phyloP scores from a whole-genome alignment of 2,888 invertebrate species.

The Platypus cylindrus region DNA sequence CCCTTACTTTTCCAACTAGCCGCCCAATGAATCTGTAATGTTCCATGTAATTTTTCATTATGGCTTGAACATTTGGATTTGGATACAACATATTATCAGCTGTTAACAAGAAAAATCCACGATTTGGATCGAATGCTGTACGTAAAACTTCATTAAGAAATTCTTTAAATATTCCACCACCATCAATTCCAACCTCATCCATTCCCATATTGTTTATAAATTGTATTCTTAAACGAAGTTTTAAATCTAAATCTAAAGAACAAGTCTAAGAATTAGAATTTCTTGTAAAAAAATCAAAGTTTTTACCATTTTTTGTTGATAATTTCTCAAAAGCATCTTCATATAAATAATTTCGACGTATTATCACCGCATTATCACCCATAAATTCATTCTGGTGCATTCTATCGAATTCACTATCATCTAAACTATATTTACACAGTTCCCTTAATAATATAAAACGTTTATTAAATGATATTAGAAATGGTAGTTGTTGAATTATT shows the following conservation, averaged over 20 bases:
- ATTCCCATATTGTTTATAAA: constrained; percentile 82
- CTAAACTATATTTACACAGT: constrained; percentile 38
- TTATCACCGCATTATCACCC: constrained; percentile 43
- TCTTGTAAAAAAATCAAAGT: too few relatives aligned
- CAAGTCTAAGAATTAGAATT: neutral
- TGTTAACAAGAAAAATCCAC: constrained; percentile 83
- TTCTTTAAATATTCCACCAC: constrained; percentile 92
- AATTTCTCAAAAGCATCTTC: constrained; percentile 96
- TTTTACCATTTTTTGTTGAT: constrained; percentile 77
- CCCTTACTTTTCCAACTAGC: constrained; percentile 27
- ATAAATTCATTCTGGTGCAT: constrained; percentile 31
- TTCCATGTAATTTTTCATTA: constrained; percentile 73
- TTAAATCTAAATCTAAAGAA: constrained; percentile 40
- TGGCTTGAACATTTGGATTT: constrained; percentile 79
- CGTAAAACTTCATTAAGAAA: constrained; percentile 81
- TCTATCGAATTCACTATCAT: constrained; percentile 27
- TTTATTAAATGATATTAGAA: constrained; percentile 84
- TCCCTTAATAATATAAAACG: constrained; percentile 77
- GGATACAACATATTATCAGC: constrained; percentile 91
- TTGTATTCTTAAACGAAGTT: constrained; percentile 76
- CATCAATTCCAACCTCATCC: constrained; percentile 94
- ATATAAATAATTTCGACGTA: constrained; percentile 85
- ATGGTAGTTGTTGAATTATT: constrained; percentile 84
- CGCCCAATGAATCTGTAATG: constrained; percentile 94
- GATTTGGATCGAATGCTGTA: constrained; percentile 91